Conservation (phyloP, 2,113 vertebrate genomes). For the Mandrillus leucophaeus region DNA sequence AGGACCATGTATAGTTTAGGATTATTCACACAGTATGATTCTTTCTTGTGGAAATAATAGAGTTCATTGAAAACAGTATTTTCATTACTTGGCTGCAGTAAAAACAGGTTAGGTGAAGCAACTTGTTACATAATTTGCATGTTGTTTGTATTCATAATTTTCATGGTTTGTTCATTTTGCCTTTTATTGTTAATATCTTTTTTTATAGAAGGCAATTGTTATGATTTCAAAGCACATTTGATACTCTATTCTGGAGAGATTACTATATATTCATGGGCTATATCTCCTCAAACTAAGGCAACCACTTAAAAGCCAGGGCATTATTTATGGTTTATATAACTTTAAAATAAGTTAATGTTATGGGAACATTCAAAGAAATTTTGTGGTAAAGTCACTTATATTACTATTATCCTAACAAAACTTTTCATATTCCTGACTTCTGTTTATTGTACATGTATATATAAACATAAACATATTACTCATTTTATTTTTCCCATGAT, state of each 20-base stretch:
- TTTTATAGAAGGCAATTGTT: neutral
- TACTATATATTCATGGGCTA: neutral
- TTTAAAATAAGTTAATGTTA: neutral
- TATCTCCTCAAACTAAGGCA: neutral
- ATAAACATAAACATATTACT: neutral
- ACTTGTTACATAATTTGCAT: neutral
- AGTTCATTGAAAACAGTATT: neutral
- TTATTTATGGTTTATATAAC: neutral
- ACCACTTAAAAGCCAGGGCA: neutral
- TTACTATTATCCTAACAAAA: neutral
- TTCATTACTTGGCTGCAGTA: neutral
- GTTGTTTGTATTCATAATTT: constrained; percentile 24
- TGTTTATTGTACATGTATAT: neutral
- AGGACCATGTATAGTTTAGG: neutral
- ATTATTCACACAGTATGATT: constrained; percentile 1
- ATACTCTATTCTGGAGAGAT: neutral
- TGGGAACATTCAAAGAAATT: neutral
- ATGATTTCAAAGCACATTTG: constrained; percentile 6
- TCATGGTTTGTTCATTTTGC: neutral
- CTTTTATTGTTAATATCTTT: constrained; percentile 28
- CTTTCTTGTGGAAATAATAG: neutral
- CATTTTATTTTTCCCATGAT: constrained; percentile 20
- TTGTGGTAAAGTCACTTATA: neutral
- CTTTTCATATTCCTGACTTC: constrained; percentile 11
- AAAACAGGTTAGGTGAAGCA: constrained; percentile 7